phyloP scores from a whole-genome alignment of 2,888 invertebrate species.

The Cynaeus angustus region DNA sequence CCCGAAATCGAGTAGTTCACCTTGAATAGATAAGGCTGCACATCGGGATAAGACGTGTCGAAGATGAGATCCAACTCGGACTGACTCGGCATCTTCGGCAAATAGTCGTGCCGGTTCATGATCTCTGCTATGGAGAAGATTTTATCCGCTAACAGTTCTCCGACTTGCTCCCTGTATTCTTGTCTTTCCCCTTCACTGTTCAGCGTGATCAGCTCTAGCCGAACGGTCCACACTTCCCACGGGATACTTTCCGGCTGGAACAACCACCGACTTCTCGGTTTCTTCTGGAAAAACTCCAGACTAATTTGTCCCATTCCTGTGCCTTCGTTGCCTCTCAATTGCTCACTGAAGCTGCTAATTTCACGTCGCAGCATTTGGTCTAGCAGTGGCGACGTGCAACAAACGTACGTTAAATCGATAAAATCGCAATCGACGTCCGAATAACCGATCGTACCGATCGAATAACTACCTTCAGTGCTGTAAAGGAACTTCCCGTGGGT shows the following conservation, averaged over 20 bases:
- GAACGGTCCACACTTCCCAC: constrained; percentile 99
- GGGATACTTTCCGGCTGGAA: constrained; percentile 94
- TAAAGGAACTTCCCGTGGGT: constrained; percentile 95
- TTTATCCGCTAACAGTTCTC: constrained; percentile 92
- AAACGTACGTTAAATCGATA: constrained; percentile 97
- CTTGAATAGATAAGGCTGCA: constrained; percentile 98
- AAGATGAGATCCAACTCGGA: constrained; percentile 95
- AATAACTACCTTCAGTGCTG: constrained; percentile 94
- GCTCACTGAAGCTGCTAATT: constrained; percentile 86
- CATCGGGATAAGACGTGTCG: constrained; percentile 93
- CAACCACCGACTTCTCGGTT: constrained; percentile 90
- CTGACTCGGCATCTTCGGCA: constrained; percentile 96
- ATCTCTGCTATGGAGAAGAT: constrained; percentile 95
- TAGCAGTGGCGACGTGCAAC: constrained; percentile 89
- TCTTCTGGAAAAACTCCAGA: constrained; percentile 95
- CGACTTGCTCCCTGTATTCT: constrained; percentile 89
- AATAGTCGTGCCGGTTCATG: constrained; percentile 96
- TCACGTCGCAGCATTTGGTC: constrained; percentile 83
- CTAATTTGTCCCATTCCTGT: constrained; percentile 88
- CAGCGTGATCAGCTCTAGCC: constrained; percentile 89
- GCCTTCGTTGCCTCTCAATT: constrained; percentile 81
- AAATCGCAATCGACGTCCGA: constrained; percentile 98
- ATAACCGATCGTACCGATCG: constrained; percentile 95
- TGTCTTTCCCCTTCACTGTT: constrained; percentile 91
- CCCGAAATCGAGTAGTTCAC: constrained; percentile 88